A percentile compares a stretch with the other conserved stretches of the same genome.
Conservation (phyloP, 2,113 vertebrate species). For the Stomatorhinus ivindoensis region DNA sequence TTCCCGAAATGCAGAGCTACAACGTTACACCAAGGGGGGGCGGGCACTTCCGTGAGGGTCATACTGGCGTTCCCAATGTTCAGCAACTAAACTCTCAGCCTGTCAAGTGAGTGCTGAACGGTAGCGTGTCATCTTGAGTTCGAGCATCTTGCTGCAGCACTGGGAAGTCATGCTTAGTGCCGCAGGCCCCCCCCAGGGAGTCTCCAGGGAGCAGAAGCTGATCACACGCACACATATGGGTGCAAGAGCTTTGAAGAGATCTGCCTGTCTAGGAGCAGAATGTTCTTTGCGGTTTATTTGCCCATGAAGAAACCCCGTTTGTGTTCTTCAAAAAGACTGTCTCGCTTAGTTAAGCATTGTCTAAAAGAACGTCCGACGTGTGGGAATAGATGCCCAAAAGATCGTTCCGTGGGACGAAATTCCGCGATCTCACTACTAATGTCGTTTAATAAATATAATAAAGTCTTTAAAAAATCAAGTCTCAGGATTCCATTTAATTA, state of each 20-base stretch:
- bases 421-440: no score
- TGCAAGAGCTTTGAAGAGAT: background rate
- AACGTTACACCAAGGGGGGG: background rate
- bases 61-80: background rate
- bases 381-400: no score
- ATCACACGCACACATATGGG: background rate
- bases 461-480: no score
- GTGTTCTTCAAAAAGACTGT: background rate
- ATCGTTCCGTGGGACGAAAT: no score
- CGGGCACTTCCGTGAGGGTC: background rate
- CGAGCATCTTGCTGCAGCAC: background rate
- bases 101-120: background rate
- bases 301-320: background rate
- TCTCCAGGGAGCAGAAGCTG: background rate
- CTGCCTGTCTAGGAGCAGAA: background rate
- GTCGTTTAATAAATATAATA: no score
- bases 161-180: background rate
- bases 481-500: no score
- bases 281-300: background rate
- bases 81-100: background rate
- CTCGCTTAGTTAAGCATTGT: no score
- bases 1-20: background rate
- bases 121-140: background rate
- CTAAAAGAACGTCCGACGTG: no score
- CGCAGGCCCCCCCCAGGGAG: background rate